A percentile compares a stretch with the other conserved stretches of the same genome.
These are phyloP conservation scores for Leptinotarsa undecemlineata DNA, from an alignment of 1,140 invertebrate genomes.

Conservation along the genomic window DNA sequence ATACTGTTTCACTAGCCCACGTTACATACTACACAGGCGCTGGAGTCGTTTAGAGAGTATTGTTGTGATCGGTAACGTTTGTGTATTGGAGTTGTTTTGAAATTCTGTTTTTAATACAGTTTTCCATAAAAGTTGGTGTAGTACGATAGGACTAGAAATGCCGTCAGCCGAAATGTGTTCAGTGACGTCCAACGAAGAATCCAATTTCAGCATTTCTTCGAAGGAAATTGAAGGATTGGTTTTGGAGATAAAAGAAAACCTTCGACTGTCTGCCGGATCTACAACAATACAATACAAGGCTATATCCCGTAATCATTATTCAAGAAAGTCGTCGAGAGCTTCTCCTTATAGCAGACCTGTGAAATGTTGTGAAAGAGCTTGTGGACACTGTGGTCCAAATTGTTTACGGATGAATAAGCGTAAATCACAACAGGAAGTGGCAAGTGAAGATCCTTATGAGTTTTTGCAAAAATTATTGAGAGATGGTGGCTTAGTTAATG, in stretches of 20 bases:
- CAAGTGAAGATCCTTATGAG: conserved; percentile 67
- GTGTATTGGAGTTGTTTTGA: conserved; percentile 18
- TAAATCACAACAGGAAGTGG: conserved; percentile 49
- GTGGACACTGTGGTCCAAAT: conserved; percentile 55
- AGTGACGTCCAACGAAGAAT: conserved; percentile 33
- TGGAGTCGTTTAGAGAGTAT: conserved; percentile 25
- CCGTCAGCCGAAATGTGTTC: conserved; percentile 52
- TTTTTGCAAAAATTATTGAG: conserved; percentile 66
- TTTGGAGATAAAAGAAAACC: conserved; percentile 71
- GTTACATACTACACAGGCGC: conserved; percentile 8
- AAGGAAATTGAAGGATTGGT: conserved; percentile 67
- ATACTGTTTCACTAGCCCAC: conserved; percentile 23
- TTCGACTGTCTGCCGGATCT: conserved; percentile 60
- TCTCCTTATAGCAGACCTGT: conserved; percentile 65
- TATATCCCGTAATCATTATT: conserved; percentile 48
- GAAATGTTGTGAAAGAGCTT: conserved; percentile 50
- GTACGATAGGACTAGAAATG: conserved; percentile 41
- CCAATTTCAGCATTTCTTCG: conserved; percentile 48
- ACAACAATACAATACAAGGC: conserved; percentile 45
- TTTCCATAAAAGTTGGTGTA: not conserved
- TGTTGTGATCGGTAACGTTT: conserved; percentile 12
- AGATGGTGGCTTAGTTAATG: conserved; percentile 71
- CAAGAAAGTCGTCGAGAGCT: conserved; percentile 57
- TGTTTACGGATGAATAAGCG: conserved; percentile 48
- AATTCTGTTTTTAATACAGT: conserved; percentile 19